Percentiles rank a stretch among this genome's conserved stretches.
Conservation (phyloP, 2,888 invertebrate genomes). For the Pocota personata region DNA sequence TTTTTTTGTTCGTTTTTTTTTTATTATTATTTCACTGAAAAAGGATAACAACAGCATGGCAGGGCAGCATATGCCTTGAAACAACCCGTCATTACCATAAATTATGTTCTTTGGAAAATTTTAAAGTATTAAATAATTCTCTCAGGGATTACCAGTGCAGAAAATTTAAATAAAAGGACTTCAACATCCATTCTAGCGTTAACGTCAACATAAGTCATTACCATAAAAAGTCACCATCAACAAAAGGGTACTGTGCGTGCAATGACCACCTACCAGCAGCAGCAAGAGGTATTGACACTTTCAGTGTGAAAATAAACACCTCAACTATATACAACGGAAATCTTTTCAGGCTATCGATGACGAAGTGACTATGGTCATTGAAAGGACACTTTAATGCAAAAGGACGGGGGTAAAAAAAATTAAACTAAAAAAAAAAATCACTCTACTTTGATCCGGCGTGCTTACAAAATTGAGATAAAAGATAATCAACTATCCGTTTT, state of each 20-base stretch:
- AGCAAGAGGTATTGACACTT: constrained; percentile 2
- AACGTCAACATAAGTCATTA: constrained; percentile 16
- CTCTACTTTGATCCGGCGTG: constrained; percentile 18
- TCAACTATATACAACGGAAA: not conserved
- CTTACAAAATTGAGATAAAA: constrained; percentile 15
- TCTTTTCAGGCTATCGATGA: not conserved
- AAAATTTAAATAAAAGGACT: not conserved
- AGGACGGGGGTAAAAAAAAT: too few species aligned
- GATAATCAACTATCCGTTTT: constrained; percentile 20
- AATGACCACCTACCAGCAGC: not conserved
- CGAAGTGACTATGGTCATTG: constrained; percentile 1
- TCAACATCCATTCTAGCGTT: not conserved
- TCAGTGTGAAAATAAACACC: constrained; percentile 33
- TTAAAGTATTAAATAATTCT: constrained; percentile 10
- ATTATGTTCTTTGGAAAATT: constrained; percentile 11
- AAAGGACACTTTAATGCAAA: not conserved
- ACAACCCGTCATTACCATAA: not conserved
- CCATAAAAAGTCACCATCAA: constrained; percentile 12
- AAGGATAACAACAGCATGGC: not conserved
- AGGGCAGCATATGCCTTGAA: not conserved
- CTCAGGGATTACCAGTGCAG: not conserved
- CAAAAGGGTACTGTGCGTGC: constrained; percentile 4
- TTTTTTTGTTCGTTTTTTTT: too few species aligned
- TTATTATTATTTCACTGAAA: not conserved
- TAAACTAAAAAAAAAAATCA: constrained; percentile 26